These are phyloP conservation scores for Pandemis cinnamomeana DNA, from an alignment of 2,888 invertebrate genomes.

Conservation along the genomic window DNA sequence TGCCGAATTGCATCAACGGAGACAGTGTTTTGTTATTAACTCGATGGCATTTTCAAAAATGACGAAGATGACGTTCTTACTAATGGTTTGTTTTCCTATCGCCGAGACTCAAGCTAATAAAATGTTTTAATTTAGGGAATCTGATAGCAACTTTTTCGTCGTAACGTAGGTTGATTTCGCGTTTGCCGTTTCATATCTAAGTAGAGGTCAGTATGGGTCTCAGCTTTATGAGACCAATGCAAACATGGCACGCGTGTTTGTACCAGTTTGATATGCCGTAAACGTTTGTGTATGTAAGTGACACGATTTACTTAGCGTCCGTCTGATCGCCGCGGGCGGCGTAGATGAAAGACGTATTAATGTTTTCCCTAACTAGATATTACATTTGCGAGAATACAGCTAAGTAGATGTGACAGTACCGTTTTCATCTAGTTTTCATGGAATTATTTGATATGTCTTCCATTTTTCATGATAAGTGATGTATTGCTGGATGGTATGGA, in stretches of 20 bases:
- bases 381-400: neutral
- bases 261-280: constrained; percentile 13
- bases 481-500: no score
- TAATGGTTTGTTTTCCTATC: no score
- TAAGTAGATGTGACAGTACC: constrained; percentile 9
- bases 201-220: neutral
- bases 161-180: no score
- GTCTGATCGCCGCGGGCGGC: constrained; percentile 45
- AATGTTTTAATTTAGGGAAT: no score
- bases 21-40: constrained; percentile 26
- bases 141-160: no score
- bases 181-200: neutral
- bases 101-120: no score
- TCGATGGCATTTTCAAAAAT: constrained; percentile 29
- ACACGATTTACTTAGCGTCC: constrained; percentile 58
- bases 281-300: constrained; percentile 50
- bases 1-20: constrained; percentile 24
- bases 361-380: constrained; percentile 13
- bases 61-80: neutral
- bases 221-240: neutral
- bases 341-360: constrained; percentile 25
- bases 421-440: neutral
- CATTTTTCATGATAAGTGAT: neutral
- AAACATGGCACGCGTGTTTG: neutral
- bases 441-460: no score